Evolutionary conservation across 2,113 vertebrate genomes (phyloP).

Genomic region (Acanthisitta chloris): DNA sequence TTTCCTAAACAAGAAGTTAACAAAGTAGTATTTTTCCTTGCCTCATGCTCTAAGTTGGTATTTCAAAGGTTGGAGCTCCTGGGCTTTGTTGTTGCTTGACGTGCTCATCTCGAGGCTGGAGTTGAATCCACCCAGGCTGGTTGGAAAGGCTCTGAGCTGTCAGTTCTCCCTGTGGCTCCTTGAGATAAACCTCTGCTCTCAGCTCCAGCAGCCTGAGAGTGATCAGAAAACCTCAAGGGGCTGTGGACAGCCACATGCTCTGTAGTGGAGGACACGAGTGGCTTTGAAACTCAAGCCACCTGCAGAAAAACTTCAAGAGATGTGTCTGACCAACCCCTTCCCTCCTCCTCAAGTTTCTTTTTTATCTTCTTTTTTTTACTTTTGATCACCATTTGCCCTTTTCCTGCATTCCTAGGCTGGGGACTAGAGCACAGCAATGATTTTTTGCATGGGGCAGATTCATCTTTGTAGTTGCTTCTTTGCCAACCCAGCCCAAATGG

Average conservation of each 20-base stretch:
- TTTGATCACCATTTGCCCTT: not conserved
- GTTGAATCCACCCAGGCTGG: not conserved
- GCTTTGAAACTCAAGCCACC: slow-evolving; percentile 6
- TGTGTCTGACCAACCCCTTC: not conserved
- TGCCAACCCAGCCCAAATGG: not conserved
- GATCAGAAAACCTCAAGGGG: not conserved
- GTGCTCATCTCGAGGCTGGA: not conserved
- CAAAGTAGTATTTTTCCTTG: not conserved
- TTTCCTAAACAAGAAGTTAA: slow-evolving; percentile 21
- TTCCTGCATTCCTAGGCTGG: not conserved
- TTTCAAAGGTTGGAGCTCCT: not conserved
- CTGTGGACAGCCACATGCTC: slow-evolving; percentile 6
- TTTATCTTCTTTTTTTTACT: not conserved
- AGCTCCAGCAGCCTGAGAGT: not conserved
- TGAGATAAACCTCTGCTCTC: not conserved
- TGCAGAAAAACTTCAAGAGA: not conserved
- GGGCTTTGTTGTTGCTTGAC: not conserved
- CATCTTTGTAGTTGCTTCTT: not conserved
- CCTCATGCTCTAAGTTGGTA: not conserved
- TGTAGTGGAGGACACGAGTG: not conserved
- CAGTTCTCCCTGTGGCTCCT: not conserved
- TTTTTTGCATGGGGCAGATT: not conserved
- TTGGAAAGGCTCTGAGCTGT: not conserved
- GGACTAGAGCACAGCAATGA: not conserved
- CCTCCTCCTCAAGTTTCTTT: not conserved